Percentiles rank a stretch among this genome's conserved stretches.
Evolutionary conservation across 2,888 invertebrate genomes (phyloP).

Genomic region (Caradrina kadenii): DNA sequence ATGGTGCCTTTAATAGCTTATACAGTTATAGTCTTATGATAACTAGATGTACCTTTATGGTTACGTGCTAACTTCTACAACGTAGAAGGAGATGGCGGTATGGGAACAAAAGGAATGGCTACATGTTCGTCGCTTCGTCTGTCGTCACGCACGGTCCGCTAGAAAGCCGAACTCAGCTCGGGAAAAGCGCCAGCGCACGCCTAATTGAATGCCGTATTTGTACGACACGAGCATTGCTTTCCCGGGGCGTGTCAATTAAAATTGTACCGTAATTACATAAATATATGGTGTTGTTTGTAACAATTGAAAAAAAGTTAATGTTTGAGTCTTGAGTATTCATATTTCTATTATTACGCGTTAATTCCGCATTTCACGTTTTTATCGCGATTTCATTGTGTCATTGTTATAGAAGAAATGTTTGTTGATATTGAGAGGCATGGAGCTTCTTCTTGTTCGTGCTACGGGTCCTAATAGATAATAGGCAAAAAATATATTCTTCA

Average conservation of each 20-base stretch:
- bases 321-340: conserved; percentile 43
- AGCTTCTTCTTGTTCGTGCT: conserved; percentile 6
- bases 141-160: conserved; percentile 66
- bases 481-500: not conserved
- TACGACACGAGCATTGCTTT: conserved; percentile 66
- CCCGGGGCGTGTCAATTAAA: conserved; percentile 60
- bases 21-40: conserved; percentile 54
- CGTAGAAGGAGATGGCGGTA: conserved; percentile 44
- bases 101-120: conserved; percentile 56
- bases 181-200: conserved; percentile 68
- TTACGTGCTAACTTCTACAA: conserved; percentile 29
- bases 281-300: conserved; percentile 41
- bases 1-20: conserved; percentile 46
- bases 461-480: conserved; percentile 1
- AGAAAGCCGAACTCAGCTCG: conserved; percentile 65
- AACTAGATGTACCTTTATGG: conserved; percentile 26
- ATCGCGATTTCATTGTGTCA: conserved; percentile 53
- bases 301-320: conserved; percentile 24
- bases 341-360: conserved; percentile 50
- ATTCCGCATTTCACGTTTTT: conserved; percentile 63
- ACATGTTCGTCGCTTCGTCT: conserved; percentile 56
- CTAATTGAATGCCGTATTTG: conserved; percentile 61
- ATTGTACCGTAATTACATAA: conserved; percentile 52
- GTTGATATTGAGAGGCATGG: conserved; percentile 35
- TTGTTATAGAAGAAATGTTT: conserved; percentile 39